phyloP scores from a whole-genome alignment of 2,888 invertebrate genomes.

The Tachina grossa region DNA sequence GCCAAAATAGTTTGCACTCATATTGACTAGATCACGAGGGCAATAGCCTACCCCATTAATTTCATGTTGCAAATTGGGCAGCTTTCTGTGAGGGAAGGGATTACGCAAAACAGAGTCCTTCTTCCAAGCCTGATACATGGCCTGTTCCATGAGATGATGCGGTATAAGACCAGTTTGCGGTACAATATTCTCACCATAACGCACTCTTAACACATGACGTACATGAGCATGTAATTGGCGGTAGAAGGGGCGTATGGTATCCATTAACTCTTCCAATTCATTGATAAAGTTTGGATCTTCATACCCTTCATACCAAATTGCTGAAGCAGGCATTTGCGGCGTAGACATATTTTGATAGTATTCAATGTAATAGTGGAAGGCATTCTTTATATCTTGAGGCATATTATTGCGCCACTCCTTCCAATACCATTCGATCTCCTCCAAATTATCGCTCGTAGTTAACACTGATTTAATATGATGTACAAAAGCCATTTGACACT shows the following conservation, averaged over 20 bases:
- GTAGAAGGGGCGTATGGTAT: slow-evolving; percentile 89
- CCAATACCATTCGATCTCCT: slow-evolving; percentile 75
- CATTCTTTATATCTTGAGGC: slow-evolving; percentile 72
- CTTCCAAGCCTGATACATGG: slow-evolving; percentile 91
- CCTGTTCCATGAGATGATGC: slow-evolving; percentile 89
- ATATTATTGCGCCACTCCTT: slow-evolving; percentile 75
- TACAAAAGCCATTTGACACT: slow-evolving; percentile 74
- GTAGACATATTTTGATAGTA: slow-evolving; percentile 74
- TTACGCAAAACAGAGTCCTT: slow-evolving; percentile 74
- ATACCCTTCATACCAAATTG: slow-evolving; percentile 75
- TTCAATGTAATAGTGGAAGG: slow-evolving; percentile 72
- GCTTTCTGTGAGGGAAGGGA: slow-evolving; percentile 73
- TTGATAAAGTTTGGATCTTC: slow-evolving; percentile 73
- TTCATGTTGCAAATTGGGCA: slow-evolving; percentile 86
- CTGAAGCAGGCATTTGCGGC: slow-evolving; percentile 69
- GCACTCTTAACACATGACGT: slow-evolving; percentile 86
- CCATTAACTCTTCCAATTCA: slow-evolving; percentile 75
- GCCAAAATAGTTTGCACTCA: slow-evolving; percentile 74
- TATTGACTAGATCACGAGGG: slow-evolving; percentile 75
- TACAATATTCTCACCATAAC: slow-evolving; percentile 87
- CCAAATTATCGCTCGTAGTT: slow-evolving; percentile 74
- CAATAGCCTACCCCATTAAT: slow-evolving; percentile 72
- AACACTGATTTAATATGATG: slow-evolving; percentile 76
- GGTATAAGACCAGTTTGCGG: slow-evolving; percentile 87
- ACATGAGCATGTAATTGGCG: slow-evolving; percentile 91